A percentile compares a stretch with the other conserved stretches of the same genome.
These are phyloP conservation scores for Pelvicachromis taeniatus DNA, from an alignment of 2,113 vertebrate genomes.

Conservation along the genomic window DNA sequence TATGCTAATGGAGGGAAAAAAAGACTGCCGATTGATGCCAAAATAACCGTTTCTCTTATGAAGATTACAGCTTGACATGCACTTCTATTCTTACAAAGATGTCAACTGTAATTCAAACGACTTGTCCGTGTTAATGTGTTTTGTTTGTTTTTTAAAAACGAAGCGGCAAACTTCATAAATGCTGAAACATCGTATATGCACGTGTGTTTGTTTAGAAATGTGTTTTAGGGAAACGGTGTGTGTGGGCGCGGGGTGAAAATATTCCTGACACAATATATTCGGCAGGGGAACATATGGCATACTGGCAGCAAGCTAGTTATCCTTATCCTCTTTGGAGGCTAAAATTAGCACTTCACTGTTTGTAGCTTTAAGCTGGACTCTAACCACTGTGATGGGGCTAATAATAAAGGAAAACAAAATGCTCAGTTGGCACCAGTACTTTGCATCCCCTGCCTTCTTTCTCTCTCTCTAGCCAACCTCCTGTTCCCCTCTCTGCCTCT, in stretches of 20 bases:
- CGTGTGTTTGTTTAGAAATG: background rate
- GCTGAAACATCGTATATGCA: slow-evolving; percentile 15
- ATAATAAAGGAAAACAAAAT: slow-evolving; percentile 62
- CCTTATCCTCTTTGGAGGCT: slow-evolving; percentile 97
- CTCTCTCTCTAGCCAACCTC: background rate
- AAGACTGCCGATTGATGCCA: background rate
- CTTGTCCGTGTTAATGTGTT: background rate
- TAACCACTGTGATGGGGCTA: slow-evolving; percentile 75
- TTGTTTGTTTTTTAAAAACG: background rate
- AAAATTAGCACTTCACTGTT: slow-evolving; percentile 95
- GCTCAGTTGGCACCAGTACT: background rate
- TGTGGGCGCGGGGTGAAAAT: slow-evolving; percentile 79
- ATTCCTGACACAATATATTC: slow-evolving; percentile 89
- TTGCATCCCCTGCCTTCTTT: background rate
- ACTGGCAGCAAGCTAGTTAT: slow-evolving; percentile 93
- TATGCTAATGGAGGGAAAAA: background rate
- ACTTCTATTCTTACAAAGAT: background rate
- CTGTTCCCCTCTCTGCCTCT: background rate
- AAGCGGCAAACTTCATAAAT: background rate
- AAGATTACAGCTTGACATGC: background rate
- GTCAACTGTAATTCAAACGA: background rate
- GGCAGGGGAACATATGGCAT: slow-evolving; percentile 89
- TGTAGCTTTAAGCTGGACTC: slow-evolving; percentile 80
- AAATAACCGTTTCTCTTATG: background rate
- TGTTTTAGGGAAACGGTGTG: slow-evolving; percentile 57